Percentiles rank a stretch among this genome's conserved stretches.
These are phyloP conservation scores for Bradypus variegatus DNA, from an alignment of 2,797 vertebrate species.

Conservation along the genomic window DNA sequence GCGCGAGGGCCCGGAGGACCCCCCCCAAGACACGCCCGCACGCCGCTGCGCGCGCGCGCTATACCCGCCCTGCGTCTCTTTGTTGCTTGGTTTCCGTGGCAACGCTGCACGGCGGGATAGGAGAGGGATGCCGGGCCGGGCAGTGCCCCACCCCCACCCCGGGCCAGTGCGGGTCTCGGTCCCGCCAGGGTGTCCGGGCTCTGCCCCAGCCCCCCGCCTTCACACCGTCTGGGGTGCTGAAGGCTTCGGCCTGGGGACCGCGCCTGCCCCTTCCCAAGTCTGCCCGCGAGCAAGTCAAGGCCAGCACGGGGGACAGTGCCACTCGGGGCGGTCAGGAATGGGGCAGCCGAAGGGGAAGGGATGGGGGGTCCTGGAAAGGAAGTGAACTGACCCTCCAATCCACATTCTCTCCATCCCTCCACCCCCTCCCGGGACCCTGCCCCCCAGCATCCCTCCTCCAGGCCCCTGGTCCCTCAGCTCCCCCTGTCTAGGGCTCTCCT, in stretches of 20 bases:
- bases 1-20: background rate
- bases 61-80: slow-evolving; percentile 27
- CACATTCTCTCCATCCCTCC: too few species aligned
- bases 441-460: background rate
- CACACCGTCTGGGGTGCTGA: slow-evolving; percentile 42
- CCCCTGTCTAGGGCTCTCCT: background rate
- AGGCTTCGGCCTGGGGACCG: background rate
- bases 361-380: background rate
- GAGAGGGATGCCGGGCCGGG: background rate
- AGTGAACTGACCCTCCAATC: background rate
- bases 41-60: background rate
- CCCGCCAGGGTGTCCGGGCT: background rate
- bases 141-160: background rate
- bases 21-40: too few species aligned
- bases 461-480: background rate
- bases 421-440: too few species aligned
- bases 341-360: too few species aligned
- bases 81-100: slow-evolving; percentile 57
- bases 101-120: background rate
- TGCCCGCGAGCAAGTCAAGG: background rate
- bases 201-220: background rate
- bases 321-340: background rate
- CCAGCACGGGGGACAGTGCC: too few species aligned
- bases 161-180: background rate
- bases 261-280: slow-evolving; percentile 23